A percentile compares a stretch with the other conserved stretches of the same genome.
These are phyloP conservation scores for Benthosema pterotum DNA, from an alignment of 2,797 vertebrate genomes.

Conservation along the genomic window DNA sequence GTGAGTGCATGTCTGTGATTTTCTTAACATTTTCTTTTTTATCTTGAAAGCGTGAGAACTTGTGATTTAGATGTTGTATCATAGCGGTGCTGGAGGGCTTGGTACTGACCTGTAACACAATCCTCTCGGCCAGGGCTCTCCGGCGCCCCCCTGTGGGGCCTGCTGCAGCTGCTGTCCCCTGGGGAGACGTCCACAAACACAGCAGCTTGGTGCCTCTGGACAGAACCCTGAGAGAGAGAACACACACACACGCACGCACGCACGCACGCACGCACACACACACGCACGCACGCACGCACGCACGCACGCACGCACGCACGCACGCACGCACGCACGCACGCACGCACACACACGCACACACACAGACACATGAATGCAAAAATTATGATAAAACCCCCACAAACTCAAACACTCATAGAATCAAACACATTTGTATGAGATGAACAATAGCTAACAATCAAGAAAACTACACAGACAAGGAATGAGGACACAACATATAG, in stretches of 20 bases:
- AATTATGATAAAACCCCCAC: not conserved
- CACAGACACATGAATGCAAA: not conserved
- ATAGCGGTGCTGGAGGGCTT: too few relatives aligned
- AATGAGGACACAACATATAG: too few relatives aligned
- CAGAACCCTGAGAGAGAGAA: constrained; percentile 80
- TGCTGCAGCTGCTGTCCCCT: constrained; percentile 63
- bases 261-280: constrained; percentile 1
- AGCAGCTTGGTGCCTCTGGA: constrained; percentile 88
- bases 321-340: not conserved
- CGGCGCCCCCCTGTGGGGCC: constrained; percentile 71
- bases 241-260: constrained; percentile 1
- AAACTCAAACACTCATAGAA: not conserved
- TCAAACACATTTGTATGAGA: too few relatives aligned
- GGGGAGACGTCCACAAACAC: constrained; percentile 86
- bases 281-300: not conserved
- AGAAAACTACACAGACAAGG: too few relatives aligned
- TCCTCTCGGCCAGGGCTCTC: constrained; percentile 82
- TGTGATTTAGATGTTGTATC: too few relatives aligned
- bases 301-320: not conserved
- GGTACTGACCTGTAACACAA: constrained; percentile 87
- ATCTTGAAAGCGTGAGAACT: not conserved
- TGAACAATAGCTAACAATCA: too few relatives aligned
- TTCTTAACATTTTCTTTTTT: too few relatives aligned
- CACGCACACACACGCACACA: not conserved
- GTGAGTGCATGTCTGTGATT: too few relatives aligned